Base-by-base conservation (phyloP, 2,888 invertebrate species). In the Frankliniella fusca region DNA sequence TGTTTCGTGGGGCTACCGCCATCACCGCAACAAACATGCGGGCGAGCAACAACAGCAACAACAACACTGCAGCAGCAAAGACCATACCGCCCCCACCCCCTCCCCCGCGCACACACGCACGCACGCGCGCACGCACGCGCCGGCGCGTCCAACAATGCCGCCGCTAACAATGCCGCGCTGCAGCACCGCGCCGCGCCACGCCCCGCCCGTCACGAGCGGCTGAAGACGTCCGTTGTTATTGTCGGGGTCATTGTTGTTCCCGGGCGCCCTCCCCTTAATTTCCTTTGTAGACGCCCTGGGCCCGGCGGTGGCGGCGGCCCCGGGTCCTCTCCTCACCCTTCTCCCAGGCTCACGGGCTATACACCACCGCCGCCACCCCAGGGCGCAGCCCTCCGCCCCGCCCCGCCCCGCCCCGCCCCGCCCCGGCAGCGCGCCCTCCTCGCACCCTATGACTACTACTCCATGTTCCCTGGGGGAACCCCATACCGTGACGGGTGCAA, bases 221-320 rank as follows among this genome's bases (percentile, higher is more conserved):
- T 54, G 54, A 76, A 23, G 70, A 76, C 70, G 70, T 76, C 70
- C 70, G 70, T 27, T 76, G 70, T 27, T 27, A 76, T 76, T 76
- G 70, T 76, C 70, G 70, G 38, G 70, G 70, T 76, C 70, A 76
- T 76, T 76, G 70, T 76, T 76, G 70, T 76, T 76, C 70, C 70
- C 23, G 27, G 70, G 70, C 70, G 70, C 70, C 70, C 70, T 76
- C n/a, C 70, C 70, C 70, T 76, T 76, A 76, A 76, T 76, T 76
- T 76, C 70, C 70, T 76, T 76, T 76, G 70, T 76, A 76, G 70
- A 76, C 70, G 70, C 27, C 70, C 23, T 76, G 70, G 23, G 38
- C 38, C 38, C 38, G 38, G 38, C n/a, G n/a, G n/a, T n/a, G n/a
- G n/a, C n/a, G n/a, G n/a, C n/a, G n/a, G n/a, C n/a, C n/a, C n/a